Evolutionary conservation across 2,113 vertebrate species (phyloP), one percentile per base, ranked within the genome.

Genomic region (Grallaria varia): DNA sequence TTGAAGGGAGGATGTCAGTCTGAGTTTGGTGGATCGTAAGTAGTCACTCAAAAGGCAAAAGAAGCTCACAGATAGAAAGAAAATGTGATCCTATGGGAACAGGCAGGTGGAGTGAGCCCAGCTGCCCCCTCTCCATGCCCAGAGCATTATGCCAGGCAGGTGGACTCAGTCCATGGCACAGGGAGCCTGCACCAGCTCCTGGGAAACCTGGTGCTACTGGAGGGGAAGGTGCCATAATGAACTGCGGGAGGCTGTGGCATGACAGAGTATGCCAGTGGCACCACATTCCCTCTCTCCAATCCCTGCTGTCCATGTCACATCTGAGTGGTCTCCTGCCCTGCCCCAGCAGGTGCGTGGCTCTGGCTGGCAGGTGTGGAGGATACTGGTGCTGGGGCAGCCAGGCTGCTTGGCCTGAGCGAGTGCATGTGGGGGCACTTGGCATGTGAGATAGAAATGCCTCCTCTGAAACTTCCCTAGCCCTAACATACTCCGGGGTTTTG

Each of bases 401-500:
- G 39, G 60, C n/a, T 39, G 37, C 77, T 49, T 18, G 60, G 49
- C 80, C 50, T 52, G 25, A 0, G 0, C 14, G 68, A 35, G 27
- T 21, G 35, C 47, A 7, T 1, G 2, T n/a, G 1, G 28, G 55
- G 44, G 49, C 55, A 24, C 24, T 24, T n/a, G 87, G 60, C 30
- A 60, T 0, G 0, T 52, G 71, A 74, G 59, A 35, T 21, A 18
- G 44, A 25, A 21, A 5, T 33, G 3, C 58, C 24, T 62, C 13
- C 56, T 56, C 42, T 9, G 4, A 53, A 90, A 62, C 10, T 9
- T 37, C 42, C 50, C 33, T 15, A 24, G 21, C 50, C 66, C 45
- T 0, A 0, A 12, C 5, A 1, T 62, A 16, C 24, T 75, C 52
- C 1, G 7, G 35, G 19, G n/a, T 87, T 89, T 83, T 90, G 50